These are phyloP conservation scores for Cephus nigrinus DNA, from an alignment of 2,888 invertebrate genomes.

Conservation along the genomic window DNA sequence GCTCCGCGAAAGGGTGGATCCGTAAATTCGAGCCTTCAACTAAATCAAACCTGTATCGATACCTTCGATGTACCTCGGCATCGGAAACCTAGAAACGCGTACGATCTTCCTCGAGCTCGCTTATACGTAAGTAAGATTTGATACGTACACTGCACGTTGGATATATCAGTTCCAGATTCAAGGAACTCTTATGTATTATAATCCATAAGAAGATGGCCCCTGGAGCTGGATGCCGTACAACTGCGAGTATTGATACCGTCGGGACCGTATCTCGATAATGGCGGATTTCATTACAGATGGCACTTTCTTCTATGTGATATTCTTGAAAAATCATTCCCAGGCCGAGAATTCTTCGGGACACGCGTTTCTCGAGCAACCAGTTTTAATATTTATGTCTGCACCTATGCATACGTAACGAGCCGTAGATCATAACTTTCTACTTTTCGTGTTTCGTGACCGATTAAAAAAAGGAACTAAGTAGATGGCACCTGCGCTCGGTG, in stretches of 20 bases:
- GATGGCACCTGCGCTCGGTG: constrained; percentile 3
- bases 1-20: constrained; percentile 51
- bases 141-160: not conserved
- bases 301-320: not conserved
- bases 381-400: constrained; percentile 40
- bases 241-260: not conserved
- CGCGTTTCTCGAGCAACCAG: constrained; percentile 20
- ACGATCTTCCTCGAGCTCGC: not conserved
- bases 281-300: not conserved
- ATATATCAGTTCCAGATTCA: not conserved
- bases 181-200: not conserved
- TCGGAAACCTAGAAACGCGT: not conserved
- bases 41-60: constrained; percentile 40
- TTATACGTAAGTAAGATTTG: not conserved
- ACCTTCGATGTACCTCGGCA: not conserved
- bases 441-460: constrained; percentile 23
- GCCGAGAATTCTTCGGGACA: not conserved
- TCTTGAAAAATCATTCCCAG: not conserved
- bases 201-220: not conserved
- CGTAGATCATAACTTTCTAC: constrained; percentile 46
- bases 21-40: constrained; percentile 52
- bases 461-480: constrained; percentile 12
- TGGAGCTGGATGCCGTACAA: not conserved
- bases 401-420: constrained; percentile 58
- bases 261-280: not conserved